Evolutionary conservation across 2,113 vertebrate species (phyloP).

Genomic region (Bubalus kerabau): DNA sequence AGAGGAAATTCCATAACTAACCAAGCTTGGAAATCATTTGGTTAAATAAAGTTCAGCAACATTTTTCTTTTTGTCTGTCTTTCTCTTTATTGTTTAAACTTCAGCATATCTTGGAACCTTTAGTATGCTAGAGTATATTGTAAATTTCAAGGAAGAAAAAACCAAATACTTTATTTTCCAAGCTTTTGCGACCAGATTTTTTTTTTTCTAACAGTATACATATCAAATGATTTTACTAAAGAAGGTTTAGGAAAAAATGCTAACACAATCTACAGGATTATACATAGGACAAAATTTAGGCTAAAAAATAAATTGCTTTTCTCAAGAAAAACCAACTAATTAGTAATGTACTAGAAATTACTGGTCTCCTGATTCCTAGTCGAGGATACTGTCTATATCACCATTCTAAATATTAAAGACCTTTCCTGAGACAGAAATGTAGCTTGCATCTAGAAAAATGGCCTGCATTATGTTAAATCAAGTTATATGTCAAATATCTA

Average conservation of each 20-base stretch:
- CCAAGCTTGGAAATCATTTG: neutral
- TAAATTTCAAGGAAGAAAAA: neutral
- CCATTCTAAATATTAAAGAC: neutral
- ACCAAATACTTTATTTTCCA: neutral
- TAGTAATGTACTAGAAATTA: neutral
- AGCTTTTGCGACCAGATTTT: neutral
- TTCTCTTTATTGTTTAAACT: neutral
- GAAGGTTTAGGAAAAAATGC: neutral
- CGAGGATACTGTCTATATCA: neutral
- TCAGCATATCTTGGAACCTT: neutral
- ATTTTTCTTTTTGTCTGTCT: neutral
- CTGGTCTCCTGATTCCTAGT: neutral
- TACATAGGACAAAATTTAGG: neutral
- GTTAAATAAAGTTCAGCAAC: neutral
- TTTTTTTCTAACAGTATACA: neutral
- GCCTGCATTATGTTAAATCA: neutral
- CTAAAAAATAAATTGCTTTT: neutral
- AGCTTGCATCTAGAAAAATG: neutral
- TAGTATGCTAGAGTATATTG: neutral
- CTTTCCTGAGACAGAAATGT: neutral
- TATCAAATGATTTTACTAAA: neutral
- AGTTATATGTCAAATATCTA: neutral
- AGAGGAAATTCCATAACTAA: neutral
- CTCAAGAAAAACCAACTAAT: neutral
- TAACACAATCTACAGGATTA: neutral